A percentile compares a stretch with the other conserved stretches of the same genome.
Conservation (phyloP, 2,113 vertebrate species). For the Chauna torquata region DNA sequence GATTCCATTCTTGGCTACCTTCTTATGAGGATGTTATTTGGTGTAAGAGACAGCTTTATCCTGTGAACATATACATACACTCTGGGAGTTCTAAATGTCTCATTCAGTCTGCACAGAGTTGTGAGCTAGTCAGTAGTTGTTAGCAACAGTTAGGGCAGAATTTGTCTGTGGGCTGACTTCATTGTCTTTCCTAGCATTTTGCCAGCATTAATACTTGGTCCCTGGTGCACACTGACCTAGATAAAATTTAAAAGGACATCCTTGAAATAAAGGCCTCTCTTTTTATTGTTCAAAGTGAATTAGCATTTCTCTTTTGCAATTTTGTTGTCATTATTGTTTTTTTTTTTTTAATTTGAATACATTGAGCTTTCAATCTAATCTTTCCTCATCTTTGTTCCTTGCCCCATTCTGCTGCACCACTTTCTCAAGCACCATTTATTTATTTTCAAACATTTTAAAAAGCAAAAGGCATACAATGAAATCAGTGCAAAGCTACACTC, state of each 20-base stretch:
- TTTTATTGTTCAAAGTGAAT: background rate
- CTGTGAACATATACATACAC: background rate
- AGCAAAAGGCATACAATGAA: background rate
- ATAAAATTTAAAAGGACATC: conserved; percentile 4
- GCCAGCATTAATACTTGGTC: background rate
- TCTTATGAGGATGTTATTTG: background rate
- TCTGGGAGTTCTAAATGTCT: background rate
- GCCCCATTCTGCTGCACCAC: background rate
- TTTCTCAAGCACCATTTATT: background rate
- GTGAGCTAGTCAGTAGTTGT: background rate
- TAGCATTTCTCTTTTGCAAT: background rate
- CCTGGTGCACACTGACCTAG: background rate
- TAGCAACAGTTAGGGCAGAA: conserved; percentile 10
- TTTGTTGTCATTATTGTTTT: background rate
- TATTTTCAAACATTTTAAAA: background rate
- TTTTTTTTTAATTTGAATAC: background rate
- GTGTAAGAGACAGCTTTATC: background rate
- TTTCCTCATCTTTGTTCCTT: background rate
- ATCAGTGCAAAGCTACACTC: background rate
- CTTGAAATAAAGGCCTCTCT: background rate
- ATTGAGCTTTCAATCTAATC: background rate
- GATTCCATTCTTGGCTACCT: background rate
- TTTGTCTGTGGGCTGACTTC: background rate
- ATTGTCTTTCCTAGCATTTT: background rate
- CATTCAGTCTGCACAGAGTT: background rate